Base-by-base conservation (phyloP, 2,888 invertebrate species). In the Cheilosia pagana region DNA sequence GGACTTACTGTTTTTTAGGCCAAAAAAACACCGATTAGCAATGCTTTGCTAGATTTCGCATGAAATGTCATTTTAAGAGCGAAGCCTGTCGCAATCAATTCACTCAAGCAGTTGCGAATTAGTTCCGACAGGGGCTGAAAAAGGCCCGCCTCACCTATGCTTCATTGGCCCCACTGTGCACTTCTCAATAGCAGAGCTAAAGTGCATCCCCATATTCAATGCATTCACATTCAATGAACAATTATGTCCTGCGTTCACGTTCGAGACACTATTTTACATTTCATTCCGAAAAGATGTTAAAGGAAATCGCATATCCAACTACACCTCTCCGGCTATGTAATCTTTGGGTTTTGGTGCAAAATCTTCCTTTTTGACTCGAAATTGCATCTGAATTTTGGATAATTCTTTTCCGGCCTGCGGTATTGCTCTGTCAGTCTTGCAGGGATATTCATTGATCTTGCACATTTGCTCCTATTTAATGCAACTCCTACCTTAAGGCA, bases 391-490 rank as follows among this genome's bases (percentile, higher is more conserved):
- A 72, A 82, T 72, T 72, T 78, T 75, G 41, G 48, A 39, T 57
- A 50, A 59, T 59, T 45, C 52, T 31, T 16, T 43, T 31, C 31
- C 63, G 41, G 83, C 83, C 83, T 79, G 43, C 63, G 79, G 83
- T 79, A 65, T 70, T 21, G 65, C 63, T 70, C 83, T 83, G 83
- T 83, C 83, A 83, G 74, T 45, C 16, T 79, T 67, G 63, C 21
- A 65, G 65, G 45, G 70, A 79, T 83, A 79, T 79, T 79, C 83
- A 83, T 12, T 83, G 83, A 75, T 83, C 83, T 70, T 83, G 79
- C 65, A 63, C 63, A 55, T 67, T 67, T 82, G 63, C 63, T 45
- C n/a, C 52, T 74, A 60, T 74, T 65, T 79, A 83, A 78, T 79
- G 68, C 65, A 65, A 59, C 45, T 62, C 35, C 45, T 41, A 45